Conservation (phyloP, 37 sponge, comb jelly and placozoan genomes). For the Tethya wilhelma region DNA sequence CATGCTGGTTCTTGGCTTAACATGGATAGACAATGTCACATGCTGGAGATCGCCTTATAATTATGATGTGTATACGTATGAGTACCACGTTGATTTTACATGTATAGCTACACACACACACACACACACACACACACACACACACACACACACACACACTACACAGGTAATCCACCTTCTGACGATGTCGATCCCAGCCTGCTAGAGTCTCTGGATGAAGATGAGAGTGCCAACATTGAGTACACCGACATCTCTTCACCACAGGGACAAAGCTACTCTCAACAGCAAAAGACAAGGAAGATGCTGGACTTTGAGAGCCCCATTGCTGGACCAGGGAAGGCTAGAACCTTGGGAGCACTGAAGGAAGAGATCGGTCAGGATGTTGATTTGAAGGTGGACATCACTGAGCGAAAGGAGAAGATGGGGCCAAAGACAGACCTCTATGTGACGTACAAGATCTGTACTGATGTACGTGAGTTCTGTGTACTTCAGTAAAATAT, state of each 20-base stretch:
- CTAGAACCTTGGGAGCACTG: not conserved
- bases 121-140: no score
- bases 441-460: conserved; percentile 53
- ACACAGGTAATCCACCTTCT: not conserved
- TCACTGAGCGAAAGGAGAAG: conserved; percentile 48
- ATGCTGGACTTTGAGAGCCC: conserved; percentile 12
- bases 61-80: no score
- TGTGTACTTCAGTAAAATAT: not conserved
- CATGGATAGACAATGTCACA: no score
- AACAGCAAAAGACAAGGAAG: not conserved
- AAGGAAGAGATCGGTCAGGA: not conserved
- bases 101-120: no score
- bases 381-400: conserved; percentile 42
- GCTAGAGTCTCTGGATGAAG: not conserved
- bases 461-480: conserved; percentile 45
- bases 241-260: no score
- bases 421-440: conserved; percentile 32
- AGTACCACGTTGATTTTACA: no score
- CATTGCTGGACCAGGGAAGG: conserved; percentile 18
- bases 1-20: no score
- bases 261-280: no score
- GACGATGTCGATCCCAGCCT: conserved; percentile 1
- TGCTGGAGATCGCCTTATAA: no score
- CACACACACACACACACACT: not conserved
- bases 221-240: no score